Evolutionary conservation across 2,888 invertebrate species (phyloP).

Genomic region (Ophraella communa): DNA sequence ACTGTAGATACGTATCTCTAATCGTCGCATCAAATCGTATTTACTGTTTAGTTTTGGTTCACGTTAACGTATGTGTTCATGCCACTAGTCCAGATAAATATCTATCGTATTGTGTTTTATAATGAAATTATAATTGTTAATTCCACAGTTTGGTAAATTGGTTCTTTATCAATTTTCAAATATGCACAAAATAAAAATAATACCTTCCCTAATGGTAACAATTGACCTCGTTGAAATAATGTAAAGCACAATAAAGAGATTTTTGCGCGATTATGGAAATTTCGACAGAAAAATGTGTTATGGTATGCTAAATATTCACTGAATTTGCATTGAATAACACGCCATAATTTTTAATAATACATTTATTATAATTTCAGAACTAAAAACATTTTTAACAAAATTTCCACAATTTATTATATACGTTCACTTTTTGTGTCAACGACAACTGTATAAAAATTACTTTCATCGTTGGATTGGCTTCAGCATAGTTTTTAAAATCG

Average conservation of each 20-base stretch:
- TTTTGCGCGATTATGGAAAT: background rate
- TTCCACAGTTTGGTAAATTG: slow-evolving; percentile 27
- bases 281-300: background rate
- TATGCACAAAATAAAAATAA: background rate
- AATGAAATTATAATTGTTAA: slow-evolving; percentile 33
- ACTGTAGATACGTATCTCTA: slow-evolving; percentile 35
- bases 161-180: background rate
- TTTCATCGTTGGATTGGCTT: too few species aligned
- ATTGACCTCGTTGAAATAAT: background rate
- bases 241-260: background rate
- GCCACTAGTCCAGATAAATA: slow-evolving; percentile 22
- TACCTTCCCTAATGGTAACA: background rate
- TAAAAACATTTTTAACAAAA: background rate
- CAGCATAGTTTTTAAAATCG: too few species aligned
- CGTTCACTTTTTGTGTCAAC: too few species aligned
- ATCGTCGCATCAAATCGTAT: slow-evolving; percentile 30
- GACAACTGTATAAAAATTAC: too few species aligned
- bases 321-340: background rate
- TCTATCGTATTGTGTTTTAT: slow-evolving; percentile 28
- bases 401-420: too few species aligned
- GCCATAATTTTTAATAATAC: too few species aligned
- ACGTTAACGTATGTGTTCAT: slow-evolving; percentile 15
- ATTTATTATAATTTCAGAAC: too few species aligned
- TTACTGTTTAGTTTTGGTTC: slow-evolving; percentile 30
- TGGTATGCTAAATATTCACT: background rate